phyloP scores from a whole-genome alignment of 2,797 vertebrate species.

The Staurois parvus region DNA sequence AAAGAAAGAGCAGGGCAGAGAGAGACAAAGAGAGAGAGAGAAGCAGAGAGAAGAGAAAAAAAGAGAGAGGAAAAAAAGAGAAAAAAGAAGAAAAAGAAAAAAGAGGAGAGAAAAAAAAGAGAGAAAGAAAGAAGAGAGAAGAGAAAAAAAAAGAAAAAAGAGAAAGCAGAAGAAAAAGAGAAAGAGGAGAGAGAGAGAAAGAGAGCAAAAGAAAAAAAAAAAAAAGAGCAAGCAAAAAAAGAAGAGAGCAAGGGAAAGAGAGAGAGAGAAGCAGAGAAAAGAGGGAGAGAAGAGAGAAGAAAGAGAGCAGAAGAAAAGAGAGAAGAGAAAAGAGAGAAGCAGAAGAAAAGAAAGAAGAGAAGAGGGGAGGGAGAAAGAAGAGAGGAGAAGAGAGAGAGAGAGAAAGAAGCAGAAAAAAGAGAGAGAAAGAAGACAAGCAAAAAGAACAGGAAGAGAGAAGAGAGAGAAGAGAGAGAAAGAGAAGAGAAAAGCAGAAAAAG shows the following conservation, averaged over 20 bases:
- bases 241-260: no score
- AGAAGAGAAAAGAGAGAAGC: not conserved
- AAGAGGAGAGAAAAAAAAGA: not conserved
- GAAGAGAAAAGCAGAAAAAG: not conserved
- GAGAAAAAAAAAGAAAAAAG: not conserved
- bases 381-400: not conserved
- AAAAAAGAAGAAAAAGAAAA: not conserved
- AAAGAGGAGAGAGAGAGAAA: not conserved
- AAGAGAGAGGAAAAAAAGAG: not conserved
- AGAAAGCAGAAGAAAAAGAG: not conserved
- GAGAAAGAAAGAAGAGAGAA: not conserved
- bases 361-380: not conserved
- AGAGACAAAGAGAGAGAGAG: no score
- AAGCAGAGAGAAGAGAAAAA: no score
- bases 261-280: no score
- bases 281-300: not conserved
- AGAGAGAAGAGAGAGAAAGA: not conserved
- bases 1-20: no score
- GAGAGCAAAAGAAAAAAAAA: not conserved
- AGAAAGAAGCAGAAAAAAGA: no score
- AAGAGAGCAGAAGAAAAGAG: not conserved
- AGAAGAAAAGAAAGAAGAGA: no score
- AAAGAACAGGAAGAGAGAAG: no score
- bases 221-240: no score
- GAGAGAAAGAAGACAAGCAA: not conserved